Evolutionary conservation across 2,113 vertebrate genomes (phyloP), one percentile per base, ranked within the genome.

Genomic region (Turdus rufiventris): DNA sequence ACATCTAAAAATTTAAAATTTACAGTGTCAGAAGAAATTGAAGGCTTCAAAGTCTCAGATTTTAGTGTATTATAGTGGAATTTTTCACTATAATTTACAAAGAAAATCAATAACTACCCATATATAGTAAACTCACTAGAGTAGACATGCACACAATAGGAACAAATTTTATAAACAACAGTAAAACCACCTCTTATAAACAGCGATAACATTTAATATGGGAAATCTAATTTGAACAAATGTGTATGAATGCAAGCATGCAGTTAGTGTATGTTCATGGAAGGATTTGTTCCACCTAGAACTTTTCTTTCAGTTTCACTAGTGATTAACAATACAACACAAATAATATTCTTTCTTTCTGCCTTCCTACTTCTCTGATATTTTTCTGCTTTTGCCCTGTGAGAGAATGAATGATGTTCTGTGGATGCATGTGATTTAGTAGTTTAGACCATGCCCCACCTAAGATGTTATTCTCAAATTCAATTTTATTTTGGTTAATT

Each of bases 121-220:
- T 31, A 17, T 56, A 47, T 3, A 18, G 16, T 23, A 85, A 72
- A n/a, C 7, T 72, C 34, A 43, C 11, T 19, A 42, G 8, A 58
- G 9, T 19, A 68, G 18, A n/a, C 28, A 31, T 29, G 18, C 8
- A 61, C 0, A 2, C 0, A 1, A 19, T 24, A 56, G 45, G 2
- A 6, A 47, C 26, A 48, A 74, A 56, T 67, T 85, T 81, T 15
- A 54, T 80, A 24, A 78, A 26, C 2, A 57, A 12, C 15, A 54
- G 66, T 42, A 57, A 61, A 70, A 3, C 12, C 77, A 6, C 38
- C 36, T 47, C 25, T 77, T 66, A 42, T 42, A 81, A 79, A 53
- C 7, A 68, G 7, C 5, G 71, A 3, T 62, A 58, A 19, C 2
- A 23, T 62, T 54, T 72, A 36, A 47, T 53, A 48, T 36, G 10